A percentile compares a stretch with the other conserved stretches of the same genome.
These are phyloP conservation scores for Platyura marginata DNA, from an alignment of 1,140 invertebrate species.

Conservation along the genomic window DNA sequence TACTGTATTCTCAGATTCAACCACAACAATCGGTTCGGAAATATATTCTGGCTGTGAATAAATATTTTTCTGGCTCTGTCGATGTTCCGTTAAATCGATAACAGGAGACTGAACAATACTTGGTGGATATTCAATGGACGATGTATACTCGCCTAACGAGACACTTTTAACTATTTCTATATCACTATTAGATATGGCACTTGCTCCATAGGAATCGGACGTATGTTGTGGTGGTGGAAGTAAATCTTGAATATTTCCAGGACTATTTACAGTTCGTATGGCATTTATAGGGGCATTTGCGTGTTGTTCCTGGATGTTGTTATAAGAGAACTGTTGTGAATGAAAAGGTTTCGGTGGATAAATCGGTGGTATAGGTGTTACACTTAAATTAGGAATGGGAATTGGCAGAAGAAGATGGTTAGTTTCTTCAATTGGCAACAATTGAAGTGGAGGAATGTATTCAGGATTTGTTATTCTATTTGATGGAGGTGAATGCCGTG, in stretches of 20 bases:
- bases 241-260: neutral
- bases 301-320: neutral
- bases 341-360: conserved; percentile 34
- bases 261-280: neutral
- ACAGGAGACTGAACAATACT: conserved; percentile 39
- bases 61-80: conserved; percentile 3
- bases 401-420: conserved; percentile 29
- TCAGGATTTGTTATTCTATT: conserved; percentile 2
- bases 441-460: conserved; percentile 2
- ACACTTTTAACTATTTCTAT: conserved; percentile 37
- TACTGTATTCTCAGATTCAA: conserved; percentile 7
- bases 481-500: neutral
- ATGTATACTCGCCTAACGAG: conserved; percentile 36
- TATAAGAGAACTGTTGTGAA: conserved; percentile 4
- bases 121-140: conserved; percentile 42
- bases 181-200: conserved; percentile 7
- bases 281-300: neutral
- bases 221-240: neutral
- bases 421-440: conserved; percentile 11
- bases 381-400: conserved; percentile 31
- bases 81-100: conserved; percentile 30
- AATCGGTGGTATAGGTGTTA: conserved; percentile 31
- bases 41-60: conserved; percentile 4
- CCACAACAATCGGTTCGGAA: conserved; percentile 8
- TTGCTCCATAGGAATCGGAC: conserved; percentile 5